Conservation (phyloP, 2,797 vertebrate genomes). For the Podarcis siculus region DNA sequence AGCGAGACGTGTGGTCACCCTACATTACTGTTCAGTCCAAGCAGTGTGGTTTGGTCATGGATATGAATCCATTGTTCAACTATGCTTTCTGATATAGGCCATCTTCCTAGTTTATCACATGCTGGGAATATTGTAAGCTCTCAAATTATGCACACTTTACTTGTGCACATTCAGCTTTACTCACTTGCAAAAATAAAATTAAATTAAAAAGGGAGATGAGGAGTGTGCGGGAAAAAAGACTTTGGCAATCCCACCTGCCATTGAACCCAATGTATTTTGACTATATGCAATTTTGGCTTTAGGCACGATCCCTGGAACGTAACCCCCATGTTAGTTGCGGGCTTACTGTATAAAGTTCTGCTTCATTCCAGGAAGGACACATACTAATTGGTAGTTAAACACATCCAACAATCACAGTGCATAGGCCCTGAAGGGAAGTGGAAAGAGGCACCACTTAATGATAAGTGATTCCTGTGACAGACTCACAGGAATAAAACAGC, state of each 20-base stretch:
- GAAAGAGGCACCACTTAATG: background rate
- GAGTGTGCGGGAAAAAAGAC: no score
- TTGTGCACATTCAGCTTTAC: no score
- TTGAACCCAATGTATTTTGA: no score
- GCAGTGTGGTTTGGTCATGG: background rate
- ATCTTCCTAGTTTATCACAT: background rate
- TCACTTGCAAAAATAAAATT: no score
- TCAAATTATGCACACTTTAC: no score
- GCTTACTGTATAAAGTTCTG: background rate
- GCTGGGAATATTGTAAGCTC: background rate
- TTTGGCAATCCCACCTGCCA: no score
- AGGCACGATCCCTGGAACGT: no score
- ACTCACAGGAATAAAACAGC: background rate
- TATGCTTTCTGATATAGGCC: background rate
- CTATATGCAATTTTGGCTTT: no score
- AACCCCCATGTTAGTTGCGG: no score
- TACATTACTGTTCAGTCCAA: background rate
- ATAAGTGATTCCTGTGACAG: background rate
- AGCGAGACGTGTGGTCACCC: no score
- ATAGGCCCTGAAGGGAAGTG: background rate
- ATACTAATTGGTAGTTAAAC: background rate
- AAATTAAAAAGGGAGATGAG: no score
- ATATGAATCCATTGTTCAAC: background rate
- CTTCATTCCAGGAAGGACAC: background rate
- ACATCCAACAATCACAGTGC: constrained; percentile 3